Conservation (phyloP, 1,140 invertebrate species). For the Calycopis cecrops region DNA sequence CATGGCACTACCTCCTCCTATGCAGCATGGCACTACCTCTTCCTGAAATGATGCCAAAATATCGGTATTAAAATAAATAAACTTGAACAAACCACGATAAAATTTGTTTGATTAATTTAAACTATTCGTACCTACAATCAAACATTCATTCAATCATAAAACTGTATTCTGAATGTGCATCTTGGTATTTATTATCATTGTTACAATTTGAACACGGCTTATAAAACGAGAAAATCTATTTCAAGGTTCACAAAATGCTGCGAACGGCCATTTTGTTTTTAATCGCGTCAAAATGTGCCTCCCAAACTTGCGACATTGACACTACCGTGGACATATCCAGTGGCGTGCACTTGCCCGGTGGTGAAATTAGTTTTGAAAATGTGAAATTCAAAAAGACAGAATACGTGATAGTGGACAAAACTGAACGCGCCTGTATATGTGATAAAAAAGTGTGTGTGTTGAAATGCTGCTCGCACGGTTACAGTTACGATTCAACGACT, state of each 20-base stretch:
- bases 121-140: too few species aligned
- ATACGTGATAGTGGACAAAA: slow-evolving; percentile 28
- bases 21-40: too few species aligned
- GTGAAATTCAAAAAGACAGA: slow-evolving; percentile 29
- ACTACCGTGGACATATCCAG: slow-evolving; percentile 32
- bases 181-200: neutral
- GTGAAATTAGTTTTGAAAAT: slow-evolving; percentile 28
- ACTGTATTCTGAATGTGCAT: too few species aligned
- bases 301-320: slow-evolving; percentile 22
- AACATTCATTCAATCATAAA: too few species aligned
- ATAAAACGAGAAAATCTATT: neutral
- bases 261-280: slow-evolving; percentile 18
- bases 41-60: too few species aligned
- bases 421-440: slow-evolving; percentile 36
- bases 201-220: slow-evolving; percentile 5
- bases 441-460: slow-evolving; percentile 28
- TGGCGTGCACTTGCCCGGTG: slow-evolving; percentile 27
- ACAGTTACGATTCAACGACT: slow-evolving; percentile 17
- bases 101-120: too few species aligned
- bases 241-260: slow-evolving; percentile 21
- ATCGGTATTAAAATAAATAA: too few species aligned
- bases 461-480: slow-evolving; percentile 42
- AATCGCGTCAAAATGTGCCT: slow-evolving; percentile 11
- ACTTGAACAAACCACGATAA: too few species aligned
- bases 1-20: too few species aligned